These are phyloP conservation scores for Diplolepis rosae DNA, from an alignment of 2,888 invertebrate genomes.

Conservation along the genomic window DNA sequence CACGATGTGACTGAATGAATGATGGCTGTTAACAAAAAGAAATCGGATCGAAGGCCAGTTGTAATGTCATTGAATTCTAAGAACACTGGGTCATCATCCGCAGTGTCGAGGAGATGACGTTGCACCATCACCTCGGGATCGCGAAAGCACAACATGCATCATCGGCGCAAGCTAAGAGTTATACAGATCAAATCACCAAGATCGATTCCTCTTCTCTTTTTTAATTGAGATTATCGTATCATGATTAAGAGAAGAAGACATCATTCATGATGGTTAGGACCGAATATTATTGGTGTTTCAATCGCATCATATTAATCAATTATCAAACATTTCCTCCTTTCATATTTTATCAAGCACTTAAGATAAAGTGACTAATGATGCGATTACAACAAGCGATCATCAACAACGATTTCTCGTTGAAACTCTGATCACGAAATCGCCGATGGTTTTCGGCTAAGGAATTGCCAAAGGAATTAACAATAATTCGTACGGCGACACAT, in stretches of 20 bases:
- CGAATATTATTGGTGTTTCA: slow-evolving; percentile 29
- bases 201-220: slow-evolving; percentile 38
- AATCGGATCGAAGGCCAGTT: slow-evolving; percentile 45
- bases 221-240: not conserved
- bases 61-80: slow-evolving; percentile 55
- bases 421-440: slow-evolving; percentile 30
- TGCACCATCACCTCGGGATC: slow-evolving; percentile 71
- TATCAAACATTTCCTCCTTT: not conserved
- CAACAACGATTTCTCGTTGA: slow-evolving; percentile 6
- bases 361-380: not conserved
- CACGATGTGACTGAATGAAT: slow-evolving; percentile 62
- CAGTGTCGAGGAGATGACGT: slow-evolving; percentile 67
- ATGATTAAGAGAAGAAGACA: slow-evolving; percentile 11
- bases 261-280: slow-evolving; percentile 51
- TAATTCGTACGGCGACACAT: slow-evolving; percentile 35
- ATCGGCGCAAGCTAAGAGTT: slow-evolving; percentile 73
- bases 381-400: not conserved
- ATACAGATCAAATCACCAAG: slow-evolving; percentile 51
- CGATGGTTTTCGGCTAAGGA: slow-evolving; percentile 37
- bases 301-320: slow-evolving; percentile 31
- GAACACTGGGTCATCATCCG: slow-evolving; percentile 57
- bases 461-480: slow-evolving; percentile 40
- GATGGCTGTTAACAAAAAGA: slow-evolving; percentile 51
- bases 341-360: not conserved
- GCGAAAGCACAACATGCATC: slow-evolving; percentile 74